These are phyloP conservation scores for Lophochroa leadbeateri DNA, from an alignment of 2,113 vertebrate genomes.

Conservation along the genomic window DNA sequence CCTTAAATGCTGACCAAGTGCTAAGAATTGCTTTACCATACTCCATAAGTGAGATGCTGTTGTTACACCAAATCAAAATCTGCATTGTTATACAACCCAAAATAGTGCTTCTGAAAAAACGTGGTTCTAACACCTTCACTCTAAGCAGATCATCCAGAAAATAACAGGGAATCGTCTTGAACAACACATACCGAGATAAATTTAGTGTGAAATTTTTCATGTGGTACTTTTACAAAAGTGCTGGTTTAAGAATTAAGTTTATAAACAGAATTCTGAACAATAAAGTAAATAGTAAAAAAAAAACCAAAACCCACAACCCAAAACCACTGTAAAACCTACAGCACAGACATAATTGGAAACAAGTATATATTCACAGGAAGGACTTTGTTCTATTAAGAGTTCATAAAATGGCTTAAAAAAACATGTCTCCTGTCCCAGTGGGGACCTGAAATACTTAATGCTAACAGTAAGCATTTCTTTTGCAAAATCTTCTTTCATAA, in stretches of 20 bases:
- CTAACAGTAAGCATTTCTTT: not conserved
- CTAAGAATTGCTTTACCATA: not conserved
- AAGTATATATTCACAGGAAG: not conserved
- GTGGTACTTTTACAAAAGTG: not conserved
- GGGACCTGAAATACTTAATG: not conserved
- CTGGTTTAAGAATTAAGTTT: not conserved
- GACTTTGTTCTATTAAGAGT: not conserved
- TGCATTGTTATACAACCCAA: not conserved
- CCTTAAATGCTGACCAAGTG: not conserved
- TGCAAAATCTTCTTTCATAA: not conserved
- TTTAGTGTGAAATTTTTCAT: not conserved
- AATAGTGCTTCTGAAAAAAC: not conserved
- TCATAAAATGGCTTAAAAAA: not conserved
- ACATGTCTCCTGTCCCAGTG: not conserved
- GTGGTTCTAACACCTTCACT: not conserved
- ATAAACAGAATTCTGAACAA: not conserved
- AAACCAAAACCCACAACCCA: fast-evolving
- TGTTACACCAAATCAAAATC: not conserved
- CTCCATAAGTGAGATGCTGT: not conserved
- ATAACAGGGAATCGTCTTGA: not conserved
- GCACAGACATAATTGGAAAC: not conserved
- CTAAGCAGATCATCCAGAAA: not conserved
- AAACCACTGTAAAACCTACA: not conserved
- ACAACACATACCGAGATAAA: not conserved
- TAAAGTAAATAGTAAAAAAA: not conserved